Evolutionary conservation across 2,113 vertebrate species (phyloP).

Genomic region (Albula goreensis): DNA sequence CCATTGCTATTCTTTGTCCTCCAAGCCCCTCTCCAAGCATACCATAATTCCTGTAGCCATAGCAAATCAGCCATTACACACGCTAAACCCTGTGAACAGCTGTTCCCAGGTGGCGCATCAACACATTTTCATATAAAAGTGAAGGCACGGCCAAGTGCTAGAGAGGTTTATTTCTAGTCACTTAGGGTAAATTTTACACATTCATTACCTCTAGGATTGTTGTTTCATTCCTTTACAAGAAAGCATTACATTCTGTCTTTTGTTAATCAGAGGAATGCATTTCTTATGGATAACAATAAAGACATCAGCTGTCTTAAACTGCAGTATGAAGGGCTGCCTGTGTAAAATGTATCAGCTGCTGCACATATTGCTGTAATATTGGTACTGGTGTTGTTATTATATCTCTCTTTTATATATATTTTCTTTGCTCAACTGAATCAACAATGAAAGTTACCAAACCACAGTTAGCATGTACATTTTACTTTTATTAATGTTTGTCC

Average conservation of each 20-base stretch:
- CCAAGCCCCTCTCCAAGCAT: neutral
- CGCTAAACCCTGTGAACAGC: slow-evolving; percentile 6
- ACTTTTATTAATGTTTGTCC: neutral
- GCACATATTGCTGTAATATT: neutral
- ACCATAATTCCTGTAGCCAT: slow-evolving; percentile 43
- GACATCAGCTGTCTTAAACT: neutral
- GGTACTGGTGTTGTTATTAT: neutral
- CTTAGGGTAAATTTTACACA: slow-evolving; percentile 1
- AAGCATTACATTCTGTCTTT: neutral
- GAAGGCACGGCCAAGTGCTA: slow-evolving; percentile 11
- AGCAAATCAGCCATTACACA: slow-evolving; percentile 5
- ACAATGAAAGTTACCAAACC: neutral
- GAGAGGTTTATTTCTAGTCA: slow-evolving; percentile 4
- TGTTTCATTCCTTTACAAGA: neutral
- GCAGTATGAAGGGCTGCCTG: neutral
- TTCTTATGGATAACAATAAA: slow-evolving; percentile 2
- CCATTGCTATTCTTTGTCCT: slow-evolving; percentile 17
- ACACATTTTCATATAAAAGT: slow-evolving; percentile 23
- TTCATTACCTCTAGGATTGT: neutral
- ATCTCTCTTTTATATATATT: neutral
- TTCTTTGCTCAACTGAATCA: neutral
- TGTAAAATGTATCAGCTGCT: neutral
- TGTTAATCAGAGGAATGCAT: slow-evolving; percentile 3
- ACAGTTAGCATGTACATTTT: neutral
- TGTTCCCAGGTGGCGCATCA: slow-evolving; percentile 24